phyloP scores from a whole-genome alignment of 1,140 invertebrate genomes.

The Solen grandis region DNA sequence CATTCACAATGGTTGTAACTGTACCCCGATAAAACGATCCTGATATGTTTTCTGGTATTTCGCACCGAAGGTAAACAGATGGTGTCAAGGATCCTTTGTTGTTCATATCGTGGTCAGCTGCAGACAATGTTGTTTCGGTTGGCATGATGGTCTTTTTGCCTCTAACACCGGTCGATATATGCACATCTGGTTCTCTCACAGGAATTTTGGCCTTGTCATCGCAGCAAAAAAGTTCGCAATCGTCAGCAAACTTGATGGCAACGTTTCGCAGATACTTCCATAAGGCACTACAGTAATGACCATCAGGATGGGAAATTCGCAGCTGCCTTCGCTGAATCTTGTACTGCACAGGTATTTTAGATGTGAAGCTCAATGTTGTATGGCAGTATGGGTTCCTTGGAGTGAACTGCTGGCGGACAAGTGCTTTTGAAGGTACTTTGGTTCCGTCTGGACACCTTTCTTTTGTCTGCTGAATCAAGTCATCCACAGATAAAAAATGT shows the following conservation, averaged over 20 bases:
- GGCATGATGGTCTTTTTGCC: conserved; percentile 42
- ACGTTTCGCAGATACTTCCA: not conserved
- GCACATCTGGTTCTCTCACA: conserved; percentile 42
- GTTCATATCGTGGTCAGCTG: conserved; percentile 56
- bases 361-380: conserved; percentile 25
- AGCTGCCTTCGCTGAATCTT: conserved; percentile 29
- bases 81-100: conserved; percentile 35
- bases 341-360: conserved; percentile 22
- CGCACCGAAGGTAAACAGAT: conserved; percentile 31
- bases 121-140: not conserved
- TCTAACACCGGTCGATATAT: conserved; percentile 46
- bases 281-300: conserved; percentile 10
- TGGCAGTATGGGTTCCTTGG: conserved; percentile 14
- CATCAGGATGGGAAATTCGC: conserved; percentile 17
- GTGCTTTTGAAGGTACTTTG: not conserved
- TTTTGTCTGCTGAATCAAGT: conserved; percentile 9
- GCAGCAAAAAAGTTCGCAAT: conserved; percentile 20
- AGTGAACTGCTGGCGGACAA: conserved; percentile 23
- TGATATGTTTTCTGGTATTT: conserved; percentile 38
- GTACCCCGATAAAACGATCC: conserved; percentile 47
- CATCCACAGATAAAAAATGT: not conserved
- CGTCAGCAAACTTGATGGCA: not conserved
- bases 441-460: conserved; percentile 27
- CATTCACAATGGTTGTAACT: conserved; percentile 44
- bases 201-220: conserved; percentile 51